Conservation (phyloP, 2,888 invertebrate species). For the Ceriagrion tenellum region DNA sequence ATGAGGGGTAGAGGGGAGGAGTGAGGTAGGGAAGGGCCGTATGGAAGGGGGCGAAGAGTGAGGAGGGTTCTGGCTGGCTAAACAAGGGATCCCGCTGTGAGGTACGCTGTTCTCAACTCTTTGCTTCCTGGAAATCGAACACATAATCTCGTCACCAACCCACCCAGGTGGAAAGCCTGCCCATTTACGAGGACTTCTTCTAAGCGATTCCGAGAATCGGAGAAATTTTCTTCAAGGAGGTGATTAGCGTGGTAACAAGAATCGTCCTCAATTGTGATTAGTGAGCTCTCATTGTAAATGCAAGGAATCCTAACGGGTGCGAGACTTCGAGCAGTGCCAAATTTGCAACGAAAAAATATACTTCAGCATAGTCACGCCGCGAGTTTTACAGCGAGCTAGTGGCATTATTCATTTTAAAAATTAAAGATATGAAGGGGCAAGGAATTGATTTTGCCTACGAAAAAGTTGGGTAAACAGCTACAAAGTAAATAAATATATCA, state of each 20-base stretch:
- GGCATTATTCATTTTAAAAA: no score
- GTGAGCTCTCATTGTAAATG: neutral
- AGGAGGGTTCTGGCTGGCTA: neutral
- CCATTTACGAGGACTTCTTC: conserved; percentile 36
- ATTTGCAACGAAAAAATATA: neutral
- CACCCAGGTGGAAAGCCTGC: neutral
- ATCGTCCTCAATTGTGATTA: neutral
- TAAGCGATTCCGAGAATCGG: conserved; percentile 48
- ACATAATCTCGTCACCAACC: neutral
- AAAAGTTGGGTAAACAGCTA: no score
- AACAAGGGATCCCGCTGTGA: neutral
- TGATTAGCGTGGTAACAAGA: conserved; percentile 23
- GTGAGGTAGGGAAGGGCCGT: neutral
- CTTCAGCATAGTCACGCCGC: neutral
- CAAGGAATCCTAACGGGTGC: neutral
- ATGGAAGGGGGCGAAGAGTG: no score
- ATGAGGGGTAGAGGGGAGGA: neutral
- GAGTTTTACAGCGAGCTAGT: neutral
- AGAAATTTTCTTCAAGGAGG: neutral
- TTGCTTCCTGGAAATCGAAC: conserved; percentile 43
- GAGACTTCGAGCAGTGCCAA: neutral
- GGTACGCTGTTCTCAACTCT: neutral
- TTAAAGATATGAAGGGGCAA: no score
- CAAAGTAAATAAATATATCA: no score
- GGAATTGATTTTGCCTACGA: no score